These are phyloP conservation scores for Aphrophora alni DNA, from an alignment of 2,888 invertebrate genomes.

Conservation along the genomic window DNA sequence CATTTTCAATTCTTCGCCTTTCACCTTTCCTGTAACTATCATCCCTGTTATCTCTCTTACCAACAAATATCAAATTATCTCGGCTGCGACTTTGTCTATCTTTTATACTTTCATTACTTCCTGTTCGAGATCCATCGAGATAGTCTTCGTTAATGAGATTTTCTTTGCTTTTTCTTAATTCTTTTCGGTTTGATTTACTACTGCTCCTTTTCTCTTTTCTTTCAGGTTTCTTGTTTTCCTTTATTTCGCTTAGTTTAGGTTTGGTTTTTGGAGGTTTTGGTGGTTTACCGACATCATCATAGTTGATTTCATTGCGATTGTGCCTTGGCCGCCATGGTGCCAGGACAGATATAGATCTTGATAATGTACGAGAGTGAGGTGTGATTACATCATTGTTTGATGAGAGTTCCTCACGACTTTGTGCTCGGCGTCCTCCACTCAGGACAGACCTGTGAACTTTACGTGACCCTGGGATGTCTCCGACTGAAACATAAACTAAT, in stretches of 20 bases:
- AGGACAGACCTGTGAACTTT: slow-evolving; percentile 60
- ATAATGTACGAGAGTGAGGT: slow-evolving; percentile 73
- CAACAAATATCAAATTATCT: slow-evolving; percentile 34
- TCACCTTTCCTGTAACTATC: slow-evolving; percentile 53
- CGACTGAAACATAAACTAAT: slow-evolving; percentile 65
- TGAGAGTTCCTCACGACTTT: slow-evolving; percentile 78
- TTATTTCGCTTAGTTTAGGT: not conserved
- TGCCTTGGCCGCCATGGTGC: slow-evolving; percentile 85
- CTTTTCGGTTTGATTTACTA: slow-evolving; percentile 16
- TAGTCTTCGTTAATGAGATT: slow-evolving; percentile 17
- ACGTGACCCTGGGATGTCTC: slow-evolving; percentile 81
- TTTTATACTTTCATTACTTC: slow-evolving; percentile 14
- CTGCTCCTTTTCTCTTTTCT: slow-evolving; percentile 16
- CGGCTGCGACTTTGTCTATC: slow-evolving; percentile 27
- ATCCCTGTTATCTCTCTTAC: slow-evolving; percentile 23
- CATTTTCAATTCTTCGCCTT: slow-evolving; percentile 67
- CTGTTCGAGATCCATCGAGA: slow-evolving; percentile 14
- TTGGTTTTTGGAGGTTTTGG: slow-evolving; percentile 39
- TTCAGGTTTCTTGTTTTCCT: slow-evolving; percentile 19
- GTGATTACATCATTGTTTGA: slow-evolving; percentile 65
- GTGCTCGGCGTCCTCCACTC: slow-evolving; percentile 64
- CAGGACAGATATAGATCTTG: slow-evolving; percentile 78
- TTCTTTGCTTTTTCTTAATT: slow-evolving; percentile 27
- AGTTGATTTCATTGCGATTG: slow-evolving; percentile 64
- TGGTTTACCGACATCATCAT: slow-evolving; percentile 42